Percentiles rank a stretch among this genome's conserved stretches.
phyloP scores from a whole-genome alignment of 1,140 invertebrate species.

The Zaprionus davidi region DNA sequence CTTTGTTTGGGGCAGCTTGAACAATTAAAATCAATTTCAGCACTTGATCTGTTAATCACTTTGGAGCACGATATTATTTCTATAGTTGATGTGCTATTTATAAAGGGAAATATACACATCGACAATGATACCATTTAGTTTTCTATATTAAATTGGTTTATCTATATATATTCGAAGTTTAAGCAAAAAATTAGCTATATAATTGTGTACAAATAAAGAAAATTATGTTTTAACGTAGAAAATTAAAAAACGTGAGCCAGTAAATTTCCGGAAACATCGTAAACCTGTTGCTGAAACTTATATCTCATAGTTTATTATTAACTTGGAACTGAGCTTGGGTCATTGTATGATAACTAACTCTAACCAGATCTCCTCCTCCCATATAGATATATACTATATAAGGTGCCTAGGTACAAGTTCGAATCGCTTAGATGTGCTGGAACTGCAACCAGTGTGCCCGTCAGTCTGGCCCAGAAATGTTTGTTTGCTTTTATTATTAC shows the following conservation, averaged over 20 bases:
- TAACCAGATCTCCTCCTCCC: neutral
- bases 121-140: neutral
- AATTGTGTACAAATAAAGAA: neutral
- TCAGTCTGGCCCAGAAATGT: conserved; percentile 35
- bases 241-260: neutral
- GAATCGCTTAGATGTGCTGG: neutral
- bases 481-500: conserved; percentile 53
- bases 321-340: conserved; percentile 13
- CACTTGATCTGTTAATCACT: too few relatives aligned
- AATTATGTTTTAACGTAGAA: neutral
- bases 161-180: neutral
- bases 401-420: conserved; percentile 10
- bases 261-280: neutral
- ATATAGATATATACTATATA: neutral
- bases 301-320: conserved; percentile 19
- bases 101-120: neutral
- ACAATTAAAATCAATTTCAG: too few relatives aligned
- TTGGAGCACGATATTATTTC: neutral
- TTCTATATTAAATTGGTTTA: neutral
- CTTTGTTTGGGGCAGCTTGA: too few relatives aligned
- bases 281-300: conserved; percentile 17
- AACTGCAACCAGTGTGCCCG: conserved; percentile 41
- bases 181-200: neutral
- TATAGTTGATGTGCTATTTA: neutral
- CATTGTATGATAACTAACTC: conserved; percentile 20